These are phyloP conservation scores for Cephus runcator DNA, from an alignment of 2,888 invertebrate species.

Conservation along the genomic window DNA sequence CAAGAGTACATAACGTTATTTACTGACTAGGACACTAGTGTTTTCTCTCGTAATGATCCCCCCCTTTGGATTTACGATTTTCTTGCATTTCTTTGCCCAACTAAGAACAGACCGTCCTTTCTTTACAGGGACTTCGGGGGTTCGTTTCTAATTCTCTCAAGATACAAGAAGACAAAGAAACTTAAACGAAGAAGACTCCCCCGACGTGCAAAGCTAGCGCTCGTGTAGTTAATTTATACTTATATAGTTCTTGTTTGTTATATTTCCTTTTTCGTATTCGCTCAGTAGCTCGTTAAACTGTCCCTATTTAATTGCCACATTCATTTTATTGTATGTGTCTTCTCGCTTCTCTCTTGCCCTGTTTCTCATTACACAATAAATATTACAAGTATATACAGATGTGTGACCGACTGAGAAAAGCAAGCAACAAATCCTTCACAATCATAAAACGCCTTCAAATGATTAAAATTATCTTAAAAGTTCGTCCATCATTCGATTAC, in stretches of 20 bases:
- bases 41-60: slow-evolving; percentile 11
- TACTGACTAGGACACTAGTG: slow-evolving; percentile 58
- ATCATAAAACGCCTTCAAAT: neutral
- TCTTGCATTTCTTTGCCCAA: neutral
- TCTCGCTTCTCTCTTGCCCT: slow-evolving; percentile 9
- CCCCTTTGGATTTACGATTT: neutral
- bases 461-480: neutral
- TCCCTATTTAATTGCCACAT: neutral
- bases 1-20: slow-evolving; percentile 39
- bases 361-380: slow-evolving; percentile 46
- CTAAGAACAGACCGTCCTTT: slow-evolving; percentile 2
- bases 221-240: neutral
- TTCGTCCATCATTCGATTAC: neutral
- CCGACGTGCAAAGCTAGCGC: neutral
- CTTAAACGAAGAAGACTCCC: neutral
- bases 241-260: neutral
- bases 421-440: neutral
- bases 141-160: neutral
- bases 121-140: slow-evolving; percentile 11
- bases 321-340: slow-evolving; percentile 7
- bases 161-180: neutral
- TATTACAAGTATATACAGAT: slow-evolving; percentile 64
- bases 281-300: neutral
- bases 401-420: neutral
- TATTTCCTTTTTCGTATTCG: neutral